Conservation (phyloP, 2,888 invertebrate genomes). For the Polymixis lichenea region DNA sequence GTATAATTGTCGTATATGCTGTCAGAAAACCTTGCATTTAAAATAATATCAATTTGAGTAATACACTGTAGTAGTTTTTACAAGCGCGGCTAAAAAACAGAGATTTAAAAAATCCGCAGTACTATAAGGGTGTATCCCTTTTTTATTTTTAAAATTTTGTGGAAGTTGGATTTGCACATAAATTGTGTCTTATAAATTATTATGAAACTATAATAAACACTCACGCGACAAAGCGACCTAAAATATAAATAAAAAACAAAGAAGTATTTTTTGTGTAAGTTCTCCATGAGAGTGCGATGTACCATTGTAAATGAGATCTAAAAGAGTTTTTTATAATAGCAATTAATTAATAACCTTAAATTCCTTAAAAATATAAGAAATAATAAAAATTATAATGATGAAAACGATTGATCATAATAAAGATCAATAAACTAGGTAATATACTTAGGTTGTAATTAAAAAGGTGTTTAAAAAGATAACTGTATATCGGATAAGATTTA, state of each 20-base stretch:
- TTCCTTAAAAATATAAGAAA: no score
- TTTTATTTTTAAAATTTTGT: no score
- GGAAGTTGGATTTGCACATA: no score
- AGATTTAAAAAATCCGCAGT: no score
- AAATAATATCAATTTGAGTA: not conserved
- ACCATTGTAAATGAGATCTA: not conserved
- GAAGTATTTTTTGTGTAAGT: not conserved
- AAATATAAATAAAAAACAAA: not conserved
- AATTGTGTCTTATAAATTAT: no score
- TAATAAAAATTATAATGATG: not conserved
- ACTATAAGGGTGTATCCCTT: no score
- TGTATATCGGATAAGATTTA: not conserved
- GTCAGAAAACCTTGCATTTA: not conserved
- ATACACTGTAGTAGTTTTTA: not conserved
- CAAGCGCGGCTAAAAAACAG: no score
- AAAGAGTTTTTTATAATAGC: not conserved
- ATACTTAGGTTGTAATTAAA: not conserved
- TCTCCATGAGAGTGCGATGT: not conserved
- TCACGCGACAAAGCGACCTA: not conserved
- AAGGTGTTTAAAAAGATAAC: not conserved
- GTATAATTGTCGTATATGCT: no score
- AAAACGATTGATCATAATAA: not conserved
- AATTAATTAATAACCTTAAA: not conserved
- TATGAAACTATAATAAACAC: no score
- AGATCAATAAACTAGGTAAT: slow-evolving; percentile 7